Conservation (phyloP, 2,888 invertebrate species). For the Pheosia tremula region DNA sequence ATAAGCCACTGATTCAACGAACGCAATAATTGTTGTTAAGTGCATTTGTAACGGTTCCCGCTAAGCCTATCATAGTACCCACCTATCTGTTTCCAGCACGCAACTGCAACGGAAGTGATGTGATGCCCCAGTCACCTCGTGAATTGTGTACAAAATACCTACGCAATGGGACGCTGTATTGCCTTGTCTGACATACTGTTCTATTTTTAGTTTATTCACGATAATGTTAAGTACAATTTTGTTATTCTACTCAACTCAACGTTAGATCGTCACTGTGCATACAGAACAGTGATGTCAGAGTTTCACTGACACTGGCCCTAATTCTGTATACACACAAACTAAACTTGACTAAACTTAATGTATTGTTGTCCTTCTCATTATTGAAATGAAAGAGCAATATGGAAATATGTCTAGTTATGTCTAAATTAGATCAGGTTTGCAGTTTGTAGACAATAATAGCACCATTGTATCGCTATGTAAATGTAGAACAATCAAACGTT, state of each 20-base stretch:
- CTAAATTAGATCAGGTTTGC: no score
- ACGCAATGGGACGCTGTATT: slow-evolving; percentile 13
- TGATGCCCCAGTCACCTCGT: slow-evolving; percentile 69
- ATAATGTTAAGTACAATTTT: slow-evolving; percentile 38
- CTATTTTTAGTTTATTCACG: slow-evolving; percentile 47
- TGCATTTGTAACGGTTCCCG: background rate
- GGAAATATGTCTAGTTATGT: no score
- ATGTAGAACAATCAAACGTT: background rate
- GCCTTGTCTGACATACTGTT: slow-evolving; percentile 35
- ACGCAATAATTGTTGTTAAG: background rate
- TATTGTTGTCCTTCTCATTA: no score
- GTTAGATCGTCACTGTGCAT: slow-evolving; percentile 24
- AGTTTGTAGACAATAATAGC: no score
- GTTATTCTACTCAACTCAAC: slow-evolving; percentile 34
- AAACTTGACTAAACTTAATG: no score
- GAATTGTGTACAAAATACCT: slow-evolving; percentile 60
- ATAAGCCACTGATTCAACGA: background rate
- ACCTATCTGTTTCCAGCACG: slow-evolving; percentile 18
- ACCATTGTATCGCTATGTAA: background rate
- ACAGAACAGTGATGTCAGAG: slow-evolving; percentile 33
- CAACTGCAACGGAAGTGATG: slow-evolving; percentile 64
- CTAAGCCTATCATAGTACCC: slow-evolving; percentile 8
- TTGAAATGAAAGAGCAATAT: no score
- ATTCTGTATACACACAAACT: no score
- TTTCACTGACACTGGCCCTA: slow-evolving; percentile 6